phyloP scores from a whole-genome alignment of 2,113 vertebrate species.

The Arothron firmamentum region DNA sequence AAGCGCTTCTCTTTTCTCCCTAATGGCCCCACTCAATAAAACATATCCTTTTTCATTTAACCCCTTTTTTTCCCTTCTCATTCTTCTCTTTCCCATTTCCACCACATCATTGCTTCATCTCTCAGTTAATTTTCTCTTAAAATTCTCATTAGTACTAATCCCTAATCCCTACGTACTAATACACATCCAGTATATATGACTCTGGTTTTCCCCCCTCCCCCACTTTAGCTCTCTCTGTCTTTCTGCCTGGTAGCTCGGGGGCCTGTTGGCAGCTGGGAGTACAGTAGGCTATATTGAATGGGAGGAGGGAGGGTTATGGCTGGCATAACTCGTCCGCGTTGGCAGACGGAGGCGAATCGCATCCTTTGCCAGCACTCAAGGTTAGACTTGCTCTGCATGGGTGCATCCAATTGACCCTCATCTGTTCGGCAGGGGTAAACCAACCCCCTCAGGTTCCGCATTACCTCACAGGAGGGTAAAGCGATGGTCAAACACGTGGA shows the following conservation, averaged over 20 bases:
- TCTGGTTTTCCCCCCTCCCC: constrained; percentile 25
- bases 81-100: constrained; percentile 17
- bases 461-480: constrained; percentile 17
- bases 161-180: neutral
- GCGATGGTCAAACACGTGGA: constrained; percentile 3
- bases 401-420: constrained; percentile 58
- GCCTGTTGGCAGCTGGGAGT: constrained; percentile 54
- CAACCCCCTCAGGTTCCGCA: constrained; percentile 36
- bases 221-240: constrained; percentile 30
- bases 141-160: constrained; percentile 45
- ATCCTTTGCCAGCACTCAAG: constrained; percentile 54
- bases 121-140: constrained; percentile 44
- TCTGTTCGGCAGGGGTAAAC: constrained; percentile 58
- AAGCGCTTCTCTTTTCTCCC: constrained; percentile 7
- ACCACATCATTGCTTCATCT: constrained; percentile 18
- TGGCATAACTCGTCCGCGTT: constrained; percentile 51
- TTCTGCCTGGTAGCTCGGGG: constrained; percentile 39
- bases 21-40: constrained; percentile 19
- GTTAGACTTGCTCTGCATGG: constrained; percentile 52
- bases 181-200: neutral
- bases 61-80: constrained; percentile 28
- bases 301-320: constrained; percentile 32
- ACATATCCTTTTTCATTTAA: constrained; percentile 42
- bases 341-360: constrained; percentile 41
- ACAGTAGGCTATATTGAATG: constrained; percentile 20